Conservation (phyloP, 2,113 vertebrate genomes). For the Plecturocebus donacophilus region DNA sequence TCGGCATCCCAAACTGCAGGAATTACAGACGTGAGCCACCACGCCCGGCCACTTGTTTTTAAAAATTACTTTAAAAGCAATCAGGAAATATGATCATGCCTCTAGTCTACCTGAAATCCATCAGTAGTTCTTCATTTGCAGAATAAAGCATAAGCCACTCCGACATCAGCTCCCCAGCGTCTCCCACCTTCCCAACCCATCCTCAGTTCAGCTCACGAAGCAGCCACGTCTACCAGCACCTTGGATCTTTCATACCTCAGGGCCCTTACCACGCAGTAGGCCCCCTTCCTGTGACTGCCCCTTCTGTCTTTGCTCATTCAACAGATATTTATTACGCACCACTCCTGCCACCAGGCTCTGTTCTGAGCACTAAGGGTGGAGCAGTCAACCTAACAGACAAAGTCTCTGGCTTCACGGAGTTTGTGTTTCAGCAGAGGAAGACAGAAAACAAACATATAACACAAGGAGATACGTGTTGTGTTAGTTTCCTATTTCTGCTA, state of each 20-base stretch:
- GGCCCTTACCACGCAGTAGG: fast-evolving
- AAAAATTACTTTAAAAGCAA: background rate
- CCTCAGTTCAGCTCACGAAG: background rate
- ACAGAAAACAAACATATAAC: background rate
- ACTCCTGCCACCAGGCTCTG: background rate
- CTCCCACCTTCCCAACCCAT: background rate
- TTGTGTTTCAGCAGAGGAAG: background rate
- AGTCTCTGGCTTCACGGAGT: background rate
- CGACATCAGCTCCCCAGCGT: too few species aligned
- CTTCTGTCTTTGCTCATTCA: background rate
- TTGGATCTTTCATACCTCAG: background rate
- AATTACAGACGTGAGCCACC: too few species aligned
- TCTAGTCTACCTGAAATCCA: background rate
- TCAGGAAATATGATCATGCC: background rate
- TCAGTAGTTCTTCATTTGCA: background rate
- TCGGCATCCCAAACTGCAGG: too few species aligned
- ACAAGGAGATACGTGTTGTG: fast-evolving
- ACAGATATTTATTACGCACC: background rate
- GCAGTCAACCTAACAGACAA: background rate
- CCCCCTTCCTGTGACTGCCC: fast-evolving
- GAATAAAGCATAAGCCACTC: background rate
- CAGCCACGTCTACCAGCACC: fast-evolving
- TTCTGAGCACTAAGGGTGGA: background rate
- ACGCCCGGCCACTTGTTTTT: too few species aligned
- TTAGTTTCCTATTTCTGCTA: background rate